Evolutionary conservation across 2,797 vertebrate species (phyloP).

Genomic region (Galagoides demidoff): DNA sequence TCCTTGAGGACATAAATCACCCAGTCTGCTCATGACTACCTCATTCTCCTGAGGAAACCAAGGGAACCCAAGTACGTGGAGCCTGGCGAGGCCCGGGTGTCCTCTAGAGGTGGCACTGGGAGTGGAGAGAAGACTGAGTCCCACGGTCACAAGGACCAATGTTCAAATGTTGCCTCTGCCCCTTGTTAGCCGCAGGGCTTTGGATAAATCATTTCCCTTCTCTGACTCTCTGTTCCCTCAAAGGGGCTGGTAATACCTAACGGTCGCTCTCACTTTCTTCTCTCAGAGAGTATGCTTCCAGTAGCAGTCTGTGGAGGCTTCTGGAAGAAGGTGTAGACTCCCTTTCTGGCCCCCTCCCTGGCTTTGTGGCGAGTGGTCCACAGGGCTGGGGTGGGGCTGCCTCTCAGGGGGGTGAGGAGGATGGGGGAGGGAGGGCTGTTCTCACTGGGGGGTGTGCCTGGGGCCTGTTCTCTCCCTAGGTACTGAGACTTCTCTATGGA

Average conservation of each 20-base stretch:
- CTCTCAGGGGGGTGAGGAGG: not conserved
- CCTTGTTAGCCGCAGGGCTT: not conserved
- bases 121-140: not conserved
- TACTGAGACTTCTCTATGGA: not conserved
- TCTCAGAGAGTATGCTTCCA: not conserved
- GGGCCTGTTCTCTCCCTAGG: too few species aligned
- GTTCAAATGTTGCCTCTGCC: not conserved
- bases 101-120: not conserved
- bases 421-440: accelerated
- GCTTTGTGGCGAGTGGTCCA: not conserved
- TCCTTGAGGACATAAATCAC: constrained; percentile 75
- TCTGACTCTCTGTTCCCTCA: not conserved
- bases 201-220: not conserved
- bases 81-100: not conserved
- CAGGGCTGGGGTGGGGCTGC: not conserved
- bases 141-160: accelerated
- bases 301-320: not conserved
- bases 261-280: not conserved
- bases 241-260: not conserved
- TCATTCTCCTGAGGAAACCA: constrained; percentile 50
- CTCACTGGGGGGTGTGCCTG: not conserved
- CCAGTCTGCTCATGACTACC: not conserved
- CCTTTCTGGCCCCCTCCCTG: not conserved
- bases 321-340: not conserved
- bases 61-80: not conserved